Percentiles rank a stretch among this genome's conserved stretches.
phyloP scores from a whole-genome alignment of 2,113 vertebrate species.

The Gambusia holbrooki region DNA sequence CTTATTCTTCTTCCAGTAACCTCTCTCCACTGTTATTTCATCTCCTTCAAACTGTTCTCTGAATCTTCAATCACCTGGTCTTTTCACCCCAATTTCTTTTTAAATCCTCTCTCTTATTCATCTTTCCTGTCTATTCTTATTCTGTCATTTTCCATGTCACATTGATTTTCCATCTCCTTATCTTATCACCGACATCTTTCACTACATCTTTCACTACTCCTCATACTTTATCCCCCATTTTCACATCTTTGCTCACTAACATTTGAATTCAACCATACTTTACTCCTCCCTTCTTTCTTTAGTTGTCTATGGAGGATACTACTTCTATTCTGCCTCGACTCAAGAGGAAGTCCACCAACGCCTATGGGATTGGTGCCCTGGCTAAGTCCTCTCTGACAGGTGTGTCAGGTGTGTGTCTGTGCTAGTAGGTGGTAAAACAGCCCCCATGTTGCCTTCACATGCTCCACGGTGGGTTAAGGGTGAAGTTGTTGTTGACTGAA shows the following conservation, averaged over 20 bases:
- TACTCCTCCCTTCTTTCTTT: constrained; percentile 41
- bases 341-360: constrained; percentile 91
- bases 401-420: constrained; percentile 89
- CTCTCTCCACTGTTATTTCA: constrained; percentile 14
- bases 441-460: constrained; percentile 81
- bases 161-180: constrained; percentile 2
- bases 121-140: constrained; percentile 12
- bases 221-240: neutral
- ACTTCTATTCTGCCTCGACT: constrained; percentile 97
- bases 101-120: constrained; percentile 18
- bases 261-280: neutral
- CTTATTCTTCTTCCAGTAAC: constrained; percentile 38
- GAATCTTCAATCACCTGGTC: constrained; percentile 42
- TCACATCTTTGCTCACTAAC: neutral
- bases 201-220: neutral
- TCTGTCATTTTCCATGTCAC: neutral
- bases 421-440: constrained; percentile 78
- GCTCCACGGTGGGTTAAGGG: constrained; percentile 39
- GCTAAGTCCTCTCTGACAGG: constrained; percentile 99
- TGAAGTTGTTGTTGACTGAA: constrained; percentile 51
- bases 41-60: constrained; percentile 13
- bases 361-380: constrained; percentile 97
- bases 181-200: neutral
- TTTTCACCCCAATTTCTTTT: constrained; percentile 37
- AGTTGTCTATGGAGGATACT: constrained; percentile 99